phyloP scores from a whole-genome alignment of 2,888 invertebrate genomes.

The Apamea monoglypha region DNA sequence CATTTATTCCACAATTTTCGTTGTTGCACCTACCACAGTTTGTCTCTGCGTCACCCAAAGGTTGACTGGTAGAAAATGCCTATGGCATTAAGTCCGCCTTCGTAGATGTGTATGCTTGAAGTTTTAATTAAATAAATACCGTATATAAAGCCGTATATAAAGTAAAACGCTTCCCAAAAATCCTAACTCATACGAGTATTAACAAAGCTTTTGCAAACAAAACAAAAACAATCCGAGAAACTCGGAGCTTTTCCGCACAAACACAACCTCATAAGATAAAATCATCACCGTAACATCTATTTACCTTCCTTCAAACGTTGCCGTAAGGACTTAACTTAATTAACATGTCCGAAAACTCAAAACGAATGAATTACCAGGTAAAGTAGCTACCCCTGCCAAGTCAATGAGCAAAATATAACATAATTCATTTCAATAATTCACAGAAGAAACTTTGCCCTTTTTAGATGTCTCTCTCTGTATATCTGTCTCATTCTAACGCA shows the following conservation, averaged over 20 bases:
- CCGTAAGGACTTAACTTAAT: slow-evolving; percentile 66
- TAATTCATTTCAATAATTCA: slow-evolving; percentile 84
- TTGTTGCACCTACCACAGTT: no score
- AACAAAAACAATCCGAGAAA: slow-evolving; percentile 2
- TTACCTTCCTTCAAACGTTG: slow-evolving; percentile 15
- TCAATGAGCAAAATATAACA: slow-evolving; percentile 84
- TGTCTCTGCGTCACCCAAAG: no score
- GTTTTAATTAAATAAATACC: not conserved
- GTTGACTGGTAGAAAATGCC: no score
- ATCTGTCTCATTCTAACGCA: slow-evolving; percentile 64
- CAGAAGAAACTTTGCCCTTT: slow-evolving; percentile 79
- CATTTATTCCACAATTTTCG: no score
- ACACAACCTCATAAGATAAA: not conserved
- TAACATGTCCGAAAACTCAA: slow-evolving; percentile 72
- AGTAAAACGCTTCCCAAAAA: not conserved
- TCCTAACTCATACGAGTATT: no score
- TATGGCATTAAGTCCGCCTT: no score
- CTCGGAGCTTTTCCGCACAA: not conserved
- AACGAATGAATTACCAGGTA: slow-evolving; percentile 66
- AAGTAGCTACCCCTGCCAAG: slow-evolving; percentile 62
- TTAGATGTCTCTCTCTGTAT: slow-evolving; percentile 66
- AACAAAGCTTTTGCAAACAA: not conserved
- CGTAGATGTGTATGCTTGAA: not conserved
- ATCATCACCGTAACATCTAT: slow-evolving; percentile 25
- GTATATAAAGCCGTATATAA: not conserved